Conservation (phyloP, 2,797 vertebrate genomes). For the Sebastolobus altivelis region DNA sequence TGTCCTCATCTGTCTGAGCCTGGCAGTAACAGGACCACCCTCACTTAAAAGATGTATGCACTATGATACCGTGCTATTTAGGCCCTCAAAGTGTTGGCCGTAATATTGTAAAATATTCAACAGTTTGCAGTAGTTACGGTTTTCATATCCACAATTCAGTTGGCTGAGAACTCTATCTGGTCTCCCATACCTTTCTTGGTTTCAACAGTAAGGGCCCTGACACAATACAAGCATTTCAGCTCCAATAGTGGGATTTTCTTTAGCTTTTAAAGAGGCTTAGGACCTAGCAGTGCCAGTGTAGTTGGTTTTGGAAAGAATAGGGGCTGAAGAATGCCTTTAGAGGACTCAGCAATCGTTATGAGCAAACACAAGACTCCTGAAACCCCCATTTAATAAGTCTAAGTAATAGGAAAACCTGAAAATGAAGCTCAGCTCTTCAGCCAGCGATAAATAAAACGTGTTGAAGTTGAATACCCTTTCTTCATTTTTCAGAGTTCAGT, state of each 20-base stretch:
- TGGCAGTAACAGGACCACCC: neutral
- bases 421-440: conserved; percentile 9
- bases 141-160: conserved; percentile 13
- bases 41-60: neutral
- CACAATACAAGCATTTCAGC: conserved; percentile 38
- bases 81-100: neutral
- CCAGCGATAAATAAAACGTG: neutral
- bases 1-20: conserved; percentile 33
- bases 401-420: conserved; percentile 19
- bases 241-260: conserved; percentile 61
- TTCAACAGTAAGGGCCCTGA: conserved; percentile 15
- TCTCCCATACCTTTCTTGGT: conserved; percentile 22
- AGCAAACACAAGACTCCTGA: conserved; percentile 30
- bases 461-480: neutral
- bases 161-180: conserved; percentile 2
- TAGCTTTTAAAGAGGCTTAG: conserved; percentile 73
- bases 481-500: neutral
- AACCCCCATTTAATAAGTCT: conserved; percentile 13
- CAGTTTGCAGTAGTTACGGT: neutral
- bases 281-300: conserved; percentile 31
- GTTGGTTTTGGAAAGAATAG: conserved; percentile 47
- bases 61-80: neutral
- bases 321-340: conserved; percentile 41
- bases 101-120: neutral
- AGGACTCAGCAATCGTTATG: conserved; percentile 22